Percentiles rank a stretch among this genome's conserved stretches.
phyloP scores from a whole-genome alignment of 2,797 vertebrate species.

The Enteromius viviparus region DNA sequence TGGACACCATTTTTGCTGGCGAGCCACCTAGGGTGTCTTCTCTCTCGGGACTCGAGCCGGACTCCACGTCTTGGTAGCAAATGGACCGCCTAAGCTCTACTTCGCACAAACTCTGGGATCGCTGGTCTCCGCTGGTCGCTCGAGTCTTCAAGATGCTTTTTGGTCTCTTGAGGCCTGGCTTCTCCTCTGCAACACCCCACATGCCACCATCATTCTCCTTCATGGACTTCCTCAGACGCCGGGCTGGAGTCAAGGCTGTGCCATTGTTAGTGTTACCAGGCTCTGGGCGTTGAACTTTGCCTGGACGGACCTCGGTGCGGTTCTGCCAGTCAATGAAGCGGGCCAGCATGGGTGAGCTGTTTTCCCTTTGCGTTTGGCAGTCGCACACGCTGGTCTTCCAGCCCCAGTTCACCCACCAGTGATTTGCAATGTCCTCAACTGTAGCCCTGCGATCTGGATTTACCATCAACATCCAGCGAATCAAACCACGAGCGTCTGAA shows the following conservation, averaged over 20 bases:
- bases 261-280: constrained; percentile 11
- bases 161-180: constrained; percentile 81
- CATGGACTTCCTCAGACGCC: constrained; percentile 57
- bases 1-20: constrained; percentile 71
- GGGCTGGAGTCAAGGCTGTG: constrained; percentile 36
- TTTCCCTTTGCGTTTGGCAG: constrained; percentile 77
- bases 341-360: constrained; percentile 81
- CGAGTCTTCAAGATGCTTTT: constrained; percentile 87
- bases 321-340: constrained; percentile 87
- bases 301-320: constrained; percentile 57
- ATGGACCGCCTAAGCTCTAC: constrained; percentile 80
- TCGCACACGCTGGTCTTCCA: constrained; percentile 83
- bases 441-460: constrained; percentile 80
- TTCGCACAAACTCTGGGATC: constrained; percentile 83
- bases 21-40: constrained; percentile 70
- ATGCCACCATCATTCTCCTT: constrained; percentile 58
- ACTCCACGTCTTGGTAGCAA: constrained; percentile 73
- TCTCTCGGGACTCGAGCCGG: constrained; percentile 66
- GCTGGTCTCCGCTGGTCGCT: constrained; percentile 79
- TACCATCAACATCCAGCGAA: constrained; percentile 84
- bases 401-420: constrained; percentile 90
- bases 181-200: constrained; percentile 62
- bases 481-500: constrained; percentile 83
- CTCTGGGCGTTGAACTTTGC: constrained; percentile 41
- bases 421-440: constrained; percentile 85